Evolutionary conservation across 2,113 vertebrate species (phyloP), one percentile per base, ranked within the genome.

Genomic region (Struthidea cinerea): DNA sequence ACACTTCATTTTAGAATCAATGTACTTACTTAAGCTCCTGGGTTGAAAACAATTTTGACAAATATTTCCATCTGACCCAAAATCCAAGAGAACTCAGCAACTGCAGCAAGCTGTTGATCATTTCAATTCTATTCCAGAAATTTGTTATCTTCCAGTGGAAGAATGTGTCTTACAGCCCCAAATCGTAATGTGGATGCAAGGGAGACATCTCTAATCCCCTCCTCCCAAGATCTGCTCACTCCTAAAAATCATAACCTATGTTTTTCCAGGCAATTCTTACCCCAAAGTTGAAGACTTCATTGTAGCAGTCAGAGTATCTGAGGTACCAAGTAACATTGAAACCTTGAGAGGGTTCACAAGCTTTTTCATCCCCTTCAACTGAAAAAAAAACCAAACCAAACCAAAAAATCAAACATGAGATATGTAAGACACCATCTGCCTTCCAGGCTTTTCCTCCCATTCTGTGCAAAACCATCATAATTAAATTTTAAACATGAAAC

Each of bases 271-370:
- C 21, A 59, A 88, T 94, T 91, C 96, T 97, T 98, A 98, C 98
- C 98, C 97, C 98, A 82, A 98, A 98, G 69, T 96, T 98, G 87
- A 98, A 98, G 83, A 98, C 97, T 91, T 98, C 98, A 96, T 98
- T 98, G 95, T 98, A 98, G 97, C 98, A 98, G 85, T 98, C 97
- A 88, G 97, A 98, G 89, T 98, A 98, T 73, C 98, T 98, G 68
- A 98, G 96, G 94, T 98, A 98, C 98, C 98, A 98, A 67, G 95
- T 98, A 82, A 98, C 89, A 82, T 98, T 98, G 88, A 95, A 97
- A 85, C 11, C 59, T 42, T 97, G 95, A 47, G 97, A 97, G 6
- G 94, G 69, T 41, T 98, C 97, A 94, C 98, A 98, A 81, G 96
- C n/a, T 83, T 93, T 95, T 91, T 93, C 94, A 74, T 98, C 96